Evolutionary conservation across 2,797 vertebrate genomes (phyloP).

Genomic region (Potorous gilbertii): DNA sequence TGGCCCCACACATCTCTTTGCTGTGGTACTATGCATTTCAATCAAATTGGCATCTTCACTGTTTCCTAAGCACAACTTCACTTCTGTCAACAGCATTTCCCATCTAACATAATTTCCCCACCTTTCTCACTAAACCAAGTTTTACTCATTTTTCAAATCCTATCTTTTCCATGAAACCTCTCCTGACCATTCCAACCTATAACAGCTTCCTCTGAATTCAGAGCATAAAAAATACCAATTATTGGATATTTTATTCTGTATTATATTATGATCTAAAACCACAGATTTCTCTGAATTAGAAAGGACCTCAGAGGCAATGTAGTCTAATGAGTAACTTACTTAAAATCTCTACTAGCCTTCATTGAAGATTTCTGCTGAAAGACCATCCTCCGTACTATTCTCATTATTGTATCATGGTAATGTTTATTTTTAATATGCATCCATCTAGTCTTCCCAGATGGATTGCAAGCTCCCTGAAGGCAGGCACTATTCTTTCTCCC

Average conservation of each 20-base stretch:
- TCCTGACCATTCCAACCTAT: neutral
- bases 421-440: neutral
- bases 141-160: neutral
- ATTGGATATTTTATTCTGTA: neutral
- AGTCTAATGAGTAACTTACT: neutral
- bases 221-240: neutral
- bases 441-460: neutral
- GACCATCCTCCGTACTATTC: neutral
- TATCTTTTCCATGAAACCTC: neutral
- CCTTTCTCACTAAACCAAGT: neutral
- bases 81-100: neutral
- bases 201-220: neutral
- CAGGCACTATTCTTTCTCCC: no score
- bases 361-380: neutral
- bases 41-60: neutral
- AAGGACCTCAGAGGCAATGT: neutral
- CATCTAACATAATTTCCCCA: neutral
- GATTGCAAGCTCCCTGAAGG: neutral
- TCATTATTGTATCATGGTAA: neutral
- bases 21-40: neutral
- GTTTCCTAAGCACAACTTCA: neutral
- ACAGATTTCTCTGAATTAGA: neutral
- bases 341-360: neutral
- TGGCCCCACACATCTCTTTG: neutral
- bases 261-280: neutral